Evolutionary conservation across 1,140 invertebrate genomes (phyloP), one percentile per base, ranked within the genome.

Genomic region (Medauroidea extradentata): DNA sequence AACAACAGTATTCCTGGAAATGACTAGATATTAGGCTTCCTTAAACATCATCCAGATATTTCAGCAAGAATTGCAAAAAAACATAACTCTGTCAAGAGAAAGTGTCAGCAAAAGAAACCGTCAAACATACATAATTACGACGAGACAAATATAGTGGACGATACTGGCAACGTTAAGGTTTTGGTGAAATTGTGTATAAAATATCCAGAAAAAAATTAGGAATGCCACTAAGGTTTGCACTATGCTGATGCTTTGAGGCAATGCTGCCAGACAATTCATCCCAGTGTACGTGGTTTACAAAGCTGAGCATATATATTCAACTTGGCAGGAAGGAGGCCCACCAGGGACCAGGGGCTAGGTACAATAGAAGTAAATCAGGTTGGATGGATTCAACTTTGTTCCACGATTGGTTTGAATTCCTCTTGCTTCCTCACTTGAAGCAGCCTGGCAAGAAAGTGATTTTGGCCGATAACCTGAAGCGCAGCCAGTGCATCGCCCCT

Each of bases 191-290:
- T 55, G 57, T 59, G 29, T 44, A n/a, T 3, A 66, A 34, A 65
- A 57, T 60, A 65, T 50, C 54, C 56, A 24, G 66, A 66, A 48
- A 27, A n/a, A 29, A 11, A 51, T 65, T 11, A 55, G 49, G 23
- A 59, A 65, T 46, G 54, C 39, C 8, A 58, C 44, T 19, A 67
- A 67, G 44, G 24, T 60, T 1, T 62, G 57, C 13, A 64, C 38
- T 49, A 59, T 58, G 19, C 14, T 68, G 9, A 65, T 69, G 68
- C 62, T 69, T 56, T 65, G 57, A 57, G 68, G 57, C 43, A 55
- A 58, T 29, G 65, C 60, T 42, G 52, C 49, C 46, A 63, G 65
- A 1, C 41, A 16, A 14, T 16, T 63, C 11, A 42, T 67, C 1
- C 63, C 64, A 9, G 27, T 42, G 7, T 65, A 63, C 61, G 62